Evolutionary conservation across 2,113 vertebrate species (phyloP).

Genomic region (Archocentrus centrarchus): DNA sequence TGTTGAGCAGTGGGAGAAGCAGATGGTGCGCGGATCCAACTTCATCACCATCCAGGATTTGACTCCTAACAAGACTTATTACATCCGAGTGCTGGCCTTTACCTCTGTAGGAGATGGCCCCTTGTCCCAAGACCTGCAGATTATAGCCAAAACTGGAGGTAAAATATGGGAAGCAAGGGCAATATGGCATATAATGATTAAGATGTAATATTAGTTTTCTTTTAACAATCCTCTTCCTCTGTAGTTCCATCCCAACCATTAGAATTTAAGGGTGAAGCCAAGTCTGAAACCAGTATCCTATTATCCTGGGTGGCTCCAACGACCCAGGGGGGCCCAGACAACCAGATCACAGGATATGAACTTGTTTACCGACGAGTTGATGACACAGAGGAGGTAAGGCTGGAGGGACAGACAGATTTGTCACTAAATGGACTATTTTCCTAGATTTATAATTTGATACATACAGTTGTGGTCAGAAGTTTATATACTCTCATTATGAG

Average conservation of each 20-base stretch:
- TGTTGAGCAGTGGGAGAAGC: slow-evolving; percentile 89
- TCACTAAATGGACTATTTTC: background rate
- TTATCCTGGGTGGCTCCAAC: slow-evolving; percentile 94
- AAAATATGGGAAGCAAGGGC: background rate
- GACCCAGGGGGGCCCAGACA: slow-evolving; percentile 86
- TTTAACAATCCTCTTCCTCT: slow-evolving; percentile 10
- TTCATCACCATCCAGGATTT: slow-evolving; percentile 95
- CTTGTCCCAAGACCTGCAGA: slow-evolving; percentile 96
- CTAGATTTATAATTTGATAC: background rate
- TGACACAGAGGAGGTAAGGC: slow-evolving; percentile 89
- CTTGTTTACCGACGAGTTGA: slow-evolving; percentile 91
- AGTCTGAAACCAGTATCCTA: slow-evolving; percentile 96
- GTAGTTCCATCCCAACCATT: slow-evolving; percentile 96
- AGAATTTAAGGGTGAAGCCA: slow-evolving; percentile 96
- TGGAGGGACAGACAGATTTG: background rate
- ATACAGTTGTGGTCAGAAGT: background rate
- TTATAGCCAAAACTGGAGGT: slow-evolving; percentile 98
- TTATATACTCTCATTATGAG: background rate
- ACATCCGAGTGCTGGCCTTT: slow-evolving; percentile 96
- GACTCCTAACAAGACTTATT: slow-evolving; percentile 96
- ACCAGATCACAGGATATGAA: slow-evolving; percentile 94
- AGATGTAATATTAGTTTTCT: background rate
- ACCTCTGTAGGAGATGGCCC: slow-evolving; percentile 98
- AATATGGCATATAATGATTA: background rate
- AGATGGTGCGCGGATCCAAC: slow-evolving; percentile 95